Evolutionary conservation across 2,888 invertebrate genomes (phyloP).

Genomic region (Corythucha ciliata): DNA sequence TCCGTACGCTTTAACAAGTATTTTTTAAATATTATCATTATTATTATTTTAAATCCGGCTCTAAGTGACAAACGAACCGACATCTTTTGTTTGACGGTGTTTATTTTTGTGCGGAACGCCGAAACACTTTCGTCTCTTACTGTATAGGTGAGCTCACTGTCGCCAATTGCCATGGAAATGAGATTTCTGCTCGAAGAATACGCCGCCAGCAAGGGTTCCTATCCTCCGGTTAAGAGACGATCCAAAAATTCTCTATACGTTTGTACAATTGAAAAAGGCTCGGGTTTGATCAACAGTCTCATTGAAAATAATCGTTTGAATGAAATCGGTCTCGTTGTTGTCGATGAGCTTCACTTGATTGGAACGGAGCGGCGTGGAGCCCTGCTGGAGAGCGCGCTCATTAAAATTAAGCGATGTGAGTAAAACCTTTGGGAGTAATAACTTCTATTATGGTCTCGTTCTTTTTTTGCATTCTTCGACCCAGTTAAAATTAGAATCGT

Average conservation of each 20-base stretch:
- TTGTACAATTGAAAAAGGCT: conserved; percentile 91
- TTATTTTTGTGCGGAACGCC: too few species aligned
- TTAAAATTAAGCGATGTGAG: conserved; percentile 50
- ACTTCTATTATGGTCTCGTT: background rate
- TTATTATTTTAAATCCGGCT: too few species aligned
- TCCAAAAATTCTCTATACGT: conserved; percentile 74
- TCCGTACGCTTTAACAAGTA: background rate
- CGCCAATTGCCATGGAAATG: conserved; percentile 77
- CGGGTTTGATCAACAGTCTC: conserved; percentile 73
- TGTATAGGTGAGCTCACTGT: conserved; percentile 64
- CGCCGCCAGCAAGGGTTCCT: conserved; percentile 76
- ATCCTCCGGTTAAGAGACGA: conserved; percentile 71
- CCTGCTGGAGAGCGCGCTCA: conserved; percentile 69
- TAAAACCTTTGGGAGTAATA: background rate
- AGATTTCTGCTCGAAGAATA: conserved; percentile 92
- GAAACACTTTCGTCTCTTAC: conserved; percentile 18
- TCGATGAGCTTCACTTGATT: conserved; percentile 90
- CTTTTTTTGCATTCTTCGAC: conserved; percentile 3
- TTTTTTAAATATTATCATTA: background rate
- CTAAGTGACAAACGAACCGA: too few species aligned
- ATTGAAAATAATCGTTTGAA: conserved; percentile 62
- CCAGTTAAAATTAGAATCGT: conserved; percentile 68
- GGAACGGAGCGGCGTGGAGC: conserved; percentile 82
- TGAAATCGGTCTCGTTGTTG: conserved; percentile 67
- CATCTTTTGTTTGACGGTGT: too few species aligned